Base-by-base conservation (phyloP, 2,797 vertebrate genomes). In the Sylvilagus floridanus region DNA sequence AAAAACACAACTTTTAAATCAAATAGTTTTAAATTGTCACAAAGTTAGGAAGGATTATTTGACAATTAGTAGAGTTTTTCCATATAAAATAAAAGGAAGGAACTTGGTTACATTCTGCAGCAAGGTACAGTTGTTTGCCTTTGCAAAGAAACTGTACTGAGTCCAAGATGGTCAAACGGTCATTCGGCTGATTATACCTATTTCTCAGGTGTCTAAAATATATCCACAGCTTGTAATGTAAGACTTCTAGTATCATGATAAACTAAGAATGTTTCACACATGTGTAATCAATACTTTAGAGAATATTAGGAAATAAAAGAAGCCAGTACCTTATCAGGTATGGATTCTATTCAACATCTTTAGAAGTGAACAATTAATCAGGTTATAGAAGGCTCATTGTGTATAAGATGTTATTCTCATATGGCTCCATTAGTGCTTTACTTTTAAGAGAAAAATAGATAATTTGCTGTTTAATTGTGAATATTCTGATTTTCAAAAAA, bases 231-330 rank as follows among this genome's bases (percentile, higher is more conserved):
- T 93, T 98, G 96, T 98, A 98, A 98, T 78, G 0, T 95, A 98
- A 98, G 97, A 91, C 77, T 82, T 68, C 75, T 91, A 95, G 97
- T 95, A 96, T 88, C 81, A 78, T 85, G 90, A 97, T 98, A 98
- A 98, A 92, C 19, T 81, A 76, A 95, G 16, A 96, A 97, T 97
- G 98, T 98, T 97, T 96, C 96, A 92, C 73, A 96, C 91, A 16
- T 82, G 75, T 97, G 94, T 97, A 97, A 98, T 90, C 97, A 97
- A 97, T 97, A 96, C 93, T 97, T 97, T 13, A 85, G 96, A 79
- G 94, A 97, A 98, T 98, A 97, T 7, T 96, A 82, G 95, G 93
- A 97, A 98, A 97, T 92, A 90, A 97, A 98, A 97, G 94, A 97
- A 97, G 93, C 50, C 3, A 62, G 68, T 54, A 92, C 92, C 97